Evolutionary conservation across 2,113 vertebrate genomes (phyloP).

Genomic region (Rhodinocichla rosea): DNA sequence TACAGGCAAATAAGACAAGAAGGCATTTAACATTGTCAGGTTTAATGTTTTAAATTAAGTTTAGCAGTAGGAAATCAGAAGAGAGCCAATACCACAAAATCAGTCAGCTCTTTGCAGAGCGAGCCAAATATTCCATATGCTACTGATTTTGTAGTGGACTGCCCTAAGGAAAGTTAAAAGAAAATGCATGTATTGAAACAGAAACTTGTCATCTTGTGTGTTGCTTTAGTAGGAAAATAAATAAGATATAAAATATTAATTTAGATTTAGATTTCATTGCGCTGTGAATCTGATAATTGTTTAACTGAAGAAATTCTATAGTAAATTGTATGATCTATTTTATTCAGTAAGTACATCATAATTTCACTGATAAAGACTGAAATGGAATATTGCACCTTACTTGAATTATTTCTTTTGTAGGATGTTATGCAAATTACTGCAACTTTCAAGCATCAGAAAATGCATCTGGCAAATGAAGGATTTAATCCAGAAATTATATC

Average conservation of each 20-base stretch:
- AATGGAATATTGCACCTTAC: not conserved
- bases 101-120: not conserved
- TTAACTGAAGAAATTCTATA: not conserved
- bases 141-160: not conserved
- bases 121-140: not conserved
- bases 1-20: not conserved
- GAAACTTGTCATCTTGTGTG: not conserved
- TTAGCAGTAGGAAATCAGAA: not conserved
- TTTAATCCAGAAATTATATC: not conserved
- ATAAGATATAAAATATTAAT: not conserved
- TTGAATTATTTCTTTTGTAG: not conserved
- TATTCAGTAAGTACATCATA: not conserved
- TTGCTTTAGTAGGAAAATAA: not conserved
- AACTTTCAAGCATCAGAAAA: not conserved
- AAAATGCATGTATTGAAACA: not conserved
- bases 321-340: not conserved
- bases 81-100: not conserved
- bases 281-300: not conserved
- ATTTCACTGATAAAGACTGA: not conserved
- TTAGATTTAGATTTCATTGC: not conserved
- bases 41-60: not conserved
- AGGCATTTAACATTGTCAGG: not conserved
- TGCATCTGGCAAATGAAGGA: not conserved
- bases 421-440: not conserved
- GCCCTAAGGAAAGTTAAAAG: not conserved